phyloP scores from a whole-genome alignment of 2,888 invertebrate genomes.

The Lepidochitona cinerea region DNA sequence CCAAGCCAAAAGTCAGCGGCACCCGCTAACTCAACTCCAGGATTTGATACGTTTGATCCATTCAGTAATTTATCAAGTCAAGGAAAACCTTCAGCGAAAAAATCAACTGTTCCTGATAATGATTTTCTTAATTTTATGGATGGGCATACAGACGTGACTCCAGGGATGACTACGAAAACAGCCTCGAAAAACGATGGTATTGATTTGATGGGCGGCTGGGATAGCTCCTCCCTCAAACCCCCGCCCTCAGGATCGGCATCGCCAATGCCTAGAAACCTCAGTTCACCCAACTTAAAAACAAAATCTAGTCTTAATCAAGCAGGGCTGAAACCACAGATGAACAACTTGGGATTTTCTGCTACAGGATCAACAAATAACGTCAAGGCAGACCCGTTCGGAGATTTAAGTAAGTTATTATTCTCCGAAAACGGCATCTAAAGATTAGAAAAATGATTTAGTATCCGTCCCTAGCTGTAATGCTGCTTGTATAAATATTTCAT shows the following conservation, averaged over 20 bases:
- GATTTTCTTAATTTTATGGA: constrained; percentile 52
- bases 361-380: constrained; percentile 9
- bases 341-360: neutral
- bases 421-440: too few species aligned
- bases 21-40: neutral
- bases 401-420: constrained; percentile 61
- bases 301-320: neutral
- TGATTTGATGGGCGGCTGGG: constrained; percentile 59
- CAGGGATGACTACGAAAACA: constrained; percentile 4
- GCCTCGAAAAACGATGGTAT: constrained; percentile 27
- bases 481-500: too few species aligned
- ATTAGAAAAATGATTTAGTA: too few species aligned
- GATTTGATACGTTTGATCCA: constrained; percentile 51
- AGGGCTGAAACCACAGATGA: neutral
- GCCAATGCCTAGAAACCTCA: constrained; percentile 29
- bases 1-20: constrained; percentile 5
- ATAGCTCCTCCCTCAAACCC: constrained; percentile 14
- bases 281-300: constrained; percentile 3
- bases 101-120: constrained; percentile 22
- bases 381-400: constrained; percentile 62
- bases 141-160: neutral
- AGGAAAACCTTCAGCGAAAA: neutral
- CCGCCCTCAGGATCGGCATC: neutral
- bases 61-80: constrained; percentile 34
- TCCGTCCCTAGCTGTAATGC: too few species aligned